Evolutionary conservation across 1,140 invertebrate species (phyloP).

Genomic region (Aporrectodea caliginosa): DNA sequence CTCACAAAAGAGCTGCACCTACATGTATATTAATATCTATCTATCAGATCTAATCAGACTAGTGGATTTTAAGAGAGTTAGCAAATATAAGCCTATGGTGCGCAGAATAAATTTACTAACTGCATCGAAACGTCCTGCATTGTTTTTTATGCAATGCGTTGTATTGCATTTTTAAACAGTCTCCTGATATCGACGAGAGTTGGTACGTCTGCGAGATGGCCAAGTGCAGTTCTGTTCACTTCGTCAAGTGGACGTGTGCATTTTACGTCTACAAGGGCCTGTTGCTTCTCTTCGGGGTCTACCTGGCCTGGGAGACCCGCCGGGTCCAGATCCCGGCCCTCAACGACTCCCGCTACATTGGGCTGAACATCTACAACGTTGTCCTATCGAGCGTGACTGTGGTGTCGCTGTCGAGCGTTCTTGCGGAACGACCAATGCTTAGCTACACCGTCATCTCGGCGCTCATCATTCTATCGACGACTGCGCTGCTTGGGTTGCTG

Average conservation of each 20-base stretch:
- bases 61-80: too few relatives aligned
- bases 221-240: not conserved
- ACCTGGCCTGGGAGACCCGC: constrained; percentile 41
- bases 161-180: constrained; percentile 2
- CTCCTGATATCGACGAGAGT: not conserved
- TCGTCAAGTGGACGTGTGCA: not conserved
- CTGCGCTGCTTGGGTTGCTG: constrained; percentile 76
- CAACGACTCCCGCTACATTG: constrained; percentile 46
- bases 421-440: constrained; percentile 76
- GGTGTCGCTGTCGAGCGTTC: constrained; percentile 76
- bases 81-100: too few relatives aligned
- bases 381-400: constrained; percentile 81
- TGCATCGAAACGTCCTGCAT: too few relatives aligned
- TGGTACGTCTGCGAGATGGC: not conserved
- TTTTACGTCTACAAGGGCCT: constrained; percentile 36
- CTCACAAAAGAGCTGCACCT: too few relatives aligned
- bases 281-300: constrained; percentile 39
- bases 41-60: too few relatives aligned
- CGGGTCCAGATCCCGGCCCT: constrained; percentile 35
- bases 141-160: too few relatives aligned
- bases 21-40: too few relatives aligned
- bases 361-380: constrained; percentile 81
- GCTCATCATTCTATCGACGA: constrained; percentile 78
- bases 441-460: constrained; percentile 77
- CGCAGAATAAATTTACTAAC: too few relatives aligned